These are phyloP conservation scores for Rhogogaster chlorosoma DNA, from an alignment of 2,888 invertebrate species.

Conservation along the genomic window DNA sequence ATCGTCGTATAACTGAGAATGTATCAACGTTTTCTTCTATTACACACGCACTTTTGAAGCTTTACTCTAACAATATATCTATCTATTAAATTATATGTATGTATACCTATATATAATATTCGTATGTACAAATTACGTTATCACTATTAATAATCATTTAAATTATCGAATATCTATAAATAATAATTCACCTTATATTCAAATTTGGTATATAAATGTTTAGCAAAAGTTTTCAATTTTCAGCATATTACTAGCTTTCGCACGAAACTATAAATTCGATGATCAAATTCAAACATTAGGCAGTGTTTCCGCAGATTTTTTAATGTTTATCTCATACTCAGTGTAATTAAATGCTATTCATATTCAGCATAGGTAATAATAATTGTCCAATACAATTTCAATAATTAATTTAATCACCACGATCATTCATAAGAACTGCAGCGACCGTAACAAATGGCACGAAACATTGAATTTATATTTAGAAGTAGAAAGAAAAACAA, in stretches of 20 bases:
- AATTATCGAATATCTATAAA: slow-evolving; percentile 34
- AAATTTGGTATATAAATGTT: slow-evolving; percentile 71
- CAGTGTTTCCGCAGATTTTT: slow-evolving; percentile 53
- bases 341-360: neutral
- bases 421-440: neutral
- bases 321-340: slow-evolving; percentile 53
- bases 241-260: slow-evolving; percentile 60
- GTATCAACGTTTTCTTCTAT: neutral
- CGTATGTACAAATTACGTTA: slow-evolving; percentile 59
- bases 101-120: slow-evolving; percentile 50
- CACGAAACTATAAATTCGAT: slow-evolving; percentile 68
- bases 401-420: neutral
- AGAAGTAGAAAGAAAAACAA: neutral
- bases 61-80: slow-evolving; percentile 28
- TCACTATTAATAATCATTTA: slow-evolving; percentile 49
- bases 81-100: slow-evolving; percentile 55
- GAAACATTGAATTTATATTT: neutral
- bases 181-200: slow-evolving; percentile 53
- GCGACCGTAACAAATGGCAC: neutral
- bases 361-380: neutral
- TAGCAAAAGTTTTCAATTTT: slow-evolving; percentile 71
- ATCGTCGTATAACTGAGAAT: slow-evolving; percentile 15
- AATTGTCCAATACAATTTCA: slow-evolving; percentile 1
- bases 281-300: slow-evolving; percentile 57
- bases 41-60: slow-evolving; percentile 39